Evolutionary conservation across 2,113 vertebrate species (phyloP).

Genomic region (Daphoenositta chrysoptera): DNA sequence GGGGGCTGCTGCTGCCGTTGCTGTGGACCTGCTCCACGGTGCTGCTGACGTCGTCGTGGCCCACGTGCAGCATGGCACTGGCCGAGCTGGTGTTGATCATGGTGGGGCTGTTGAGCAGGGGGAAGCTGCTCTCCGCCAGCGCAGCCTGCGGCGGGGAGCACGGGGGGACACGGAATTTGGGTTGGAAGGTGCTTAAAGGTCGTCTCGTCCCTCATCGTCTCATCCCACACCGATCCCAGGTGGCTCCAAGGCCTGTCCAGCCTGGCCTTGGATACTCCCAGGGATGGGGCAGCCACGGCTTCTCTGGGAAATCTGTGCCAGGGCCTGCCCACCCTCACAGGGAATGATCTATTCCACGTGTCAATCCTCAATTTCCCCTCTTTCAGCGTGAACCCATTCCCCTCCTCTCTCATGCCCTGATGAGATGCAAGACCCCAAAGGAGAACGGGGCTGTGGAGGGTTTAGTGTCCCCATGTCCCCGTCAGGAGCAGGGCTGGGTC

Average conservation of each 20-base stretch:
- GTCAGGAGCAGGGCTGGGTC: fast-evolving
- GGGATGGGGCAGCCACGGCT: background rate
- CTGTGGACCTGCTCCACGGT: slow-evolving; percentile 96
- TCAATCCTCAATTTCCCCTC: background rate
- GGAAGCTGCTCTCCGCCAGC: slow-evolving; percentile 94
- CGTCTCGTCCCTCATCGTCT: no score
- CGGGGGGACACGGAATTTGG: fast-evolving
- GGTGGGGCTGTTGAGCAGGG: slow-evolving; percentile 89
- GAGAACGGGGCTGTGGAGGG: fast-evolving
- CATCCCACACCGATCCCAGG: no score
- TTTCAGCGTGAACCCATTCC: background rate
- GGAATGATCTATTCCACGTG: background rate
- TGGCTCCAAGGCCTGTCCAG: background rate
- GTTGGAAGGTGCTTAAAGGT: background rate
- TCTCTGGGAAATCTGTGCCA: background rate
- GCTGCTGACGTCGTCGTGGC: slow-evolving; percentile 94
- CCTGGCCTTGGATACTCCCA: background rate
- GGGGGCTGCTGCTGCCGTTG: slow-evolving; percentile 95
- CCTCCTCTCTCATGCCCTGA: background rate
- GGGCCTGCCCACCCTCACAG: background rate
- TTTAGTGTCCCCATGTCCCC: fast-evolving
- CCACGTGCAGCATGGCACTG: slow-evolving; percentile 91
- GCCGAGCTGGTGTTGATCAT: slow-evolving; percentile 87
- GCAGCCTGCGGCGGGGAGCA: slow-evolving; percentile 67
- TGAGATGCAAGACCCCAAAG: fast-evolving